A percentile compares a stretch with the other conserved stretches of the same genome.
phyloP scores from a whole-genome alignment of 2,797 vertebrate species.

The Cetoscarus ocellatus region DNA sequence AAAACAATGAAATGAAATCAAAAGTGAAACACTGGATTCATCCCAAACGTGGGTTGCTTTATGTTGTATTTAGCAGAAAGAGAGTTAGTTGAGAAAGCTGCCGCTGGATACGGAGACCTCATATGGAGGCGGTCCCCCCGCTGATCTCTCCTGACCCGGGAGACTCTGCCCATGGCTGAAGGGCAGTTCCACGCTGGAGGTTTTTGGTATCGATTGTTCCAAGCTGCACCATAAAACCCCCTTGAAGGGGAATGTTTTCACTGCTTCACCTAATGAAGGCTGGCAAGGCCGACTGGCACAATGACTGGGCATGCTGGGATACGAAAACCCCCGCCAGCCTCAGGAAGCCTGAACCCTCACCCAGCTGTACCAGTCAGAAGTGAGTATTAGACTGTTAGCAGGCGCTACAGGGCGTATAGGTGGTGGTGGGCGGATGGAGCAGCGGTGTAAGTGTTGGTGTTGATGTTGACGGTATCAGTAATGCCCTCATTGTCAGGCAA shows the following conservation, averaged over 20 bases:
- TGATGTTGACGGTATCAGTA: slow-evolving; percentile 29
- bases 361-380: slow-evolving; percentile 57
- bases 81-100: slow-evolving; percentile 70
- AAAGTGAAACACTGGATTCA: slow-evolving; percentile 59
- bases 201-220: slow-evolving; percentile 82
- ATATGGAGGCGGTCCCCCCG: slow-evolving; percentile 59
- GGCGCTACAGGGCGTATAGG: slow-evolving; percentile 56
- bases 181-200: slow-evolving; percentile 75
- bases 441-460: slow-evolving; percentile 39
- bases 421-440: slow-evolving; percentile 64
- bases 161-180: slow-evolving; percentile 70
- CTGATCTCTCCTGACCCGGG: slow-evolving; percentile 59
- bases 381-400: slow-evolving; percentile 51
- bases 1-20: slow-evolving; percentile 46
- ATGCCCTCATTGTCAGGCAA: slow-evolving; percentile 55
- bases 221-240: slow-evolving; percentile 71
- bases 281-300: slow-evolving; percentile 61
- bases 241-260: slow-evolving; percentile 61
- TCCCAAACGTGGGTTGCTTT: slow-evolving; percentile 52
- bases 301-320: slow-evolving; percentile 59
- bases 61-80: slow-evolving; percentile 55
- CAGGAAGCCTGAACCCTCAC: slow-evolving; percentile 56
- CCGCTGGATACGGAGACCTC: slow-evolving; percentile 68
- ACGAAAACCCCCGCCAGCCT: slow-evolving; percentile 55
- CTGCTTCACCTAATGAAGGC: slow-evolving; percentile 69